phyloP scores from a whole-genome alignment of 2,113 vertebrate genomes.

The Oenanthe oenanthe region DNA sequence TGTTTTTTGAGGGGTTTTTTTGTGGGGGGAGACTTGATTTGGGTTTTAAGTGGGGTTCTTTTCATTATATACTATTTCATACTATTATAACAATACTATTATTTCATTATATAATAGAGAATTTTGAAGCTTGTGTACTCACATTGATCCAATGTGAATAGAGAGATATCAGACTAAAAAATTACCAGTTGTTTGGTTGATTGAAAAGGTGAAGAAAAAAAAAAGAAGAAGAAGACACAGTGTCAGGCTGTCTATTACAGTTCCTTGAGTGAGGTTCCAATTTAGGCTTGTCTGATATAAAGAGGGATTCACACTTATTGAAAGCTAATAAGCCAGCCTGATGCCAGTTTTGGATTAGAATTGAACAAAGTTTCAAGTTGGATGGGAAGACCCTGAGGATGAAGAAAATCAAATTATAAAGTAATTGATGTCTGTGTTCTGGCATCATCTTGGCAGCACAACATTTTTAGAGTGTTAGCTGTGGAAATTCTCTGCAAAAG shows the following conservation, averaged over 20 bases:
- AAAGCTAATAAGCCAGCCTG: background rate
- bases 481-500: background rate
- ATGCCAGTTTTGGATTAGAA: background rate
- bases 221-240: fast-evolving
- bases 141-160: background rate
- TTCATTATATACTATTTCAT: too few species aligned
- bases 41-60: too few species aligned
- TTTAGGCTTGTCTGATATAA: background rate
- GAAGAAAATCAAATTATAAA: background rate
- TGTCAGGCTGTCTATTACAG: background rate
- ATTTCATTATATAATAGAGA: background rate
- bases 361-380: background rate
- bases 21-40: too few species aligned
- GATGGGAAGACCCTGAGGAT: background rate
- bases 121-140: background rate
- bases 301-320: background rate
- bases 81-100: too few species aligned
- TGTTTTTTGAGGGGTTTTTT: background rate
- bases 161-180: background rate
- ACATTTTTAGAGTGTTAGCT: background rate
- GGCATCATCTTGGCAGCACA: background rate
- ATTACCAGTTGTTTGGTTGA: background rate
- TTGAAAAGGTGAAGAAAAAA: background rate
- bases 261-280: background rate
- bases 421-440: background rate